A percentile compares a stretch with the other conserved stretches of the same genome.
phyloP scores from a whole-genome alignment of 2,113 vertebrate species.

The Sciurus niger region DNA sequence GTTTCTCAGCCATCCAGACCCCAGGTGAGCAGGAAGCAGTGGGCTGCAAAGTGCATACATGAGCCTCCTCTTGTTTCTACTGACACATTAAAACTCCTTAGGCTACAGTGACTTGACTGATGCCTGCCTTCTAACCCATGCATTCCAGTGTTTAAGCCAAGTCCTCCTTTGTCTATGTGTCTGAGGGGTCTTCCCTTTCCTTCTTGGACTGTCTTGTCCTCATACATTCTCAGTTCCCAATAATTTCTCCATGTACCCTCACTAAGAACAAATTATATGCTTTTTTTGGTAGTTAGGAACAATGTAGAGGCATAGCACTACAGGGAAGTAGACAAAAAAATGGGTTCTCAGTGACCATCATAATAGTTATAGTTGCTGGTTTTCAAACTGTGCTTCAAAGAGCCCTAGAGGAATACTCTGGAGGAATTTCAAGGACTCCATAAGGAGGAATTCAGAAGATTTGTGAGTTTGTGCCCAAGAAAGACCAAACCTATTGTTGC shows the following conservation, averaged over 20 bases:
- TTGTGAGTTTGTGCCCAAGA: not conserved
- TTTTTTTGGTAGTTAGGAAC: not conserved
- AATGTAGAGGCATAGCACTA: not conserved
- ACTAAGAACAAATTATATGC: not conserved
- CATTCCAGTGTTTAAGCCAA: not conserved
- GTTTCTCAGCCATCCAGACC: constrained; percentile 3
- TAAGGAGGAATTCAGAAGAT: not conserved
- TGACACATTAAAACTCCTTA: not conserved
- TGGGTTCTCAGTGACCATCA: not conserved
- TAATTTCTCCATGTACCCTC: not conserved
- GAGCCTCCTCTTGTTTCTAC: not conserved
- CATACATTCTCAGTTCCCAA: not conserved
- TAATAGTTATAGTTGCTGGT: not conserved
- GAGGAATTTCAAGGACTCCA: not conserved
- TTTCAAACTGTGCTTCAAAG: constrained; percentile 28
- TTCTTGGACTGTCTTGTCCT: not conserved
- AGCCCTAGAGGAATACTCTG: not conserved
- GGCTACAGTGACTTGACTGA: not conserved
- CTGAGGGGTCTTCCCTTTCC: not conserved
- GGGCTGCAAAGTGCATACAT: not conserved
- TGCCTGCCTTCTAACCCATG: not conserved
- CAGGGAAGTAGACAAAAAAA: not conserved
- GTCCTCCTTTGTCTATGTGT: not conserved
- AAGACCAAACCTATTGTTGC: not conserved
- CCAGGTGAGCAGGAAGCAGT: not conserved